A percentile compares a stretch with the other conserved stretches of the same genome.
phyloP scores from a whole-genome alignment of 2,888 invertebrate species.

The Onchidella celtica region DNA sequence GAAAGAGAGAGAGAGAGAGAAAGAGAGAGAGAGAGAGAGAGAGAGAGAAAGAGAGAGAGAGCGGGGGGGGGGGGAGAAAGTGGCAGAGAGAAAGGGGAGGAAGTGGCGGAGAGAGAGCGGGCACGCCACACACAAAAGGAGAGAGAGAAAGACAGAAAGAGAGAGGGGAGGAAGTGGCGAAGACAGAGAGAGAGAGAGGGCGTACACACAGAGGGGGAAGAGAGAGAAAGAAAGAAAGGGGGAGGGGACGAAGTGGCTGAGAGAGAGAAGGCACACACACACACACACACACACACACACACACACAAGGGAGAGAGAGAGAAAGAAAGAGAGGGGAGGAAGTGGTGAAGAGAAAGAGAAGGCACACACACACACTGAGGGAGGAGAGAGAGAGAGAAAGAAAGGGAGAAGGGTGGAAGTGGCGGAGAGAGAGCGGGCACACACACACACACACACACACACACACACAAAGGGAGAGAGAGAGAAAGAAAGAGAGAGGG shows the following conservation, averaged over 20 bases:
- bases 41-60: too few species aligned
- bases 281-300: too few species aligned
- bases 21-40: not conserved
- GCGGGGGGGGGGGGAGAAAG: not conserved
- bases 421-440: not conserved
- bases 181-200: not conserved
- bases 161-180: not conserved
- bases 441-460: not conserved
- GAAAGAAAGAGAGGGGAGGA: too few species aligned
- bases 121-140: not conserved
- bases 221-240: not conserved
- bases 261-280: too few species aligned
- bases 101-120: not conserved
- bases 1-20: not conserved
- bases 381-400: not conserved
- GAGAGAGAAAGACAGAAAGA: not conserved
- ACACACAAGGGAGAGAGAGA: too few species aligned
- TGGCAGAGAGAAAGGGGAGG: not conserved
- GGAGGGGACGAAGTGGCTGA: not conserved
- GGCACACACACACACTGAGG: not conserved
- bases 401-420: not conserved
- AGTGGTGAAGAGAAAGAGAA: not conserved
- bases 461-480: not conserved
- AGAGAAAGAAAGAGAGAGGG: not conserved
- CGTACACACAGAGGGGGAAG: not conserved